Percentiles rank a stretch among this genome's conserved stretches.
phyloP scores from a whole-genome alignment of 2,797 vertebrate species.

The Takifugu rubripes region DNA sequence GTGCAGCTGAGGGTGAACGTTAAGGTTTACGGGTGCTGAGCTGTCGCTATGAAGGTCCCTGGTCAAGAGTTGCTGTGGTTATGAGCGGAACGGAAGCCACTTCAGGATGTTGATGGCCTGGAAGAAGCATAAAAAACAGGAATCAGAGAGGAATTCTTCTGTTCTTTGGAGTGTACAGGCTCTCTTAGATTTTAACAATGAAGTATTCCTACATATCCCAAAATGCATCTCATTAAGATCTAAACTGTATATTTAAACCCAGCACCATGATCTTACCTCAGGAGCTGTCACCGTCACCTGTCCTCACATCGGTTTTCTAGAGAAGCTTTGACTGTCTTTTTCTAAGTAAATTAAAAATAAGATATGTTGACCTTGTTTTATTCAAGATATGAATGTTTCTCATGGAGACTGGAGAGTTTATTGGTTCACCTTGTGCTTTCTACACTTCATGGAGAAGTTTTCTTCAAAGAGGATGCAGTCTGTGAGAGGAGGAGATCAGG shows the following conservation, averaged over 20 bases:
- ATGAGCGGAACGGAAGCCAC: conserved; percentile 21
- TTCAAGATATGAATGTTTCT: background rate
- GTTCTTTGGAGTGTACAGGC: no score
- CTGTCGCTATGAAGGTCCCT: conserved; percentile 45
- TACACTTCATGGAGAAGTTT: conserved; percentile 82
- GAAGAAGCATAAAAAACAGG: background rate
- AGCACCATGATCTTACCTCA: conserved; percentile 44
- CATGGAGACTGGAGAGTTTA: background rate
- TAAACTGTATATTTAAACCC: background rate
- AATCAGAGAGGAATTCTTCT: background rate
- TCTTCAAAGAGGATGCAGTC: conserved; percentile 78
- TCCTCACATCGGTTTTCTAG: conserved; percentile 41
- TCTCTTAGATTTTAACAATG: no score
- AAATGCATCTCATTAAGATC: no score
- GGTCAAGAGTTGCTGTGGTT: conserved; percentile 42
- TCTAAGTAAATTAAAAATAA: conserved; percentile 47
- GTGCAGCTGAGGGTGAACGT: conserved; percentile 43
- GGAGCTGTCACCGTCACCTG: conserved; percentile 62
- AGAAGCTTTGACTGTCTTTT: conserved; percentile 71
- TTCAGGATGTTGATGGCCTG: conserved; percentile 26
- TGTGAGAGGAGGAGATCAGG: conserved; percentile 47
- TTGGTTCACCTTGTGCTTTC: conserved; percentile 78
- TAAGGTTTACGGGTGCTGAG: conserved; percentile 70
- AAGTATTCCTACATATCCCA: no score
- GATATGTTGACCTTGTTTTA: background rate